Percentiles rank a stretch among this genome's conserved stretches.
Conservation (phyloP, 2,888 invertebrate species). For the Invenusta paracnida region DNA sequence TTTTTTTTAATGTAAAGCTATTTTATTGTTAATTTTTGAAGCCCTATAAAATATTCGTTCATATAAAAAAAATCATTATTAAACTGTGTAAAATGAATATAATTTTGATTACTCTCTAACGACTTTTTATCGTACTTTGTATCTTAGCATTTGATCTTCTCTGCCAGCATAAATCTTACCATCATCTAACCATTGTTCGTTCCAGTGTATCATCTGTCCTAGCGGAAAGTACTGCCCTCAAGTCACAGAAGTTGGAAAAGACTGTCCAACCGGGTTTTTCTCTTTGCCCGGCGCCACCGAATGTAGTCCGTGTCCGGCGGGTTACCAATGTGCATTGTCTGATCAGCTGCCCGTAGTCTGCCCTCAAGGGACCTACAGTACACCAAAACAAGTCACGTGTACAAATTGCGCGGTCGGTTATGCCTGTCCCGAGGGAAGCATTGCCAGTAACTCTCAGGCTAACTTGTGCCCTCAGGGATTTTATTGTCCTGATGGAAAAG, state of each 20-base stretch:
- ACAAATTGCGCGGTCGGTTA: constrained; percentile 50
- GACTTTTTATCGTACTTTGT: too few species aligned
- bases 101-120: too few species aligned
- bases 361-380: constrained; percentile 52
- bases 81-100: too few species aligned
- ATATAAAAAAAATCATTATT: too few species aligned
- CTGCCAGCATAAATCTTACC: not conserved
- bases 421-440: constrained; percentile 49
- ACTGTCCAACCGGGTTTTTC: constrained; percentile 52
- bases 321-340: constrained; percentile 52
- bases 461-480: constrained; percentile 53
- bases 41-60: too few species aligned
- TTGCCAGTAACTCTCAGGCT: constrained; percentile 49
- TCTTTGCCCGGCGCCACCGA: constrained; percentile 52
- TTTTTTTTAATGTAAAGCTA: too few species aligned
- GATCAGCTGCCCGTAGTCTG: constrained; percentile 50
- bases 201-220: constrained; percentile 43
- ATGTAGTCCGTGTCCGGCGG: constrained; percentile 53
- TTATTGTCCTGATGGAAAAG: constrained; percentile 52
- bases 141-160: not conserved
- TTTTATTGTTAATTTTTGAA: too few species aligned
- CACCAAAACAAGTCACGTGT: constrained; percentile 46
- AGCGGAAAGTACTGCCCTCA: constrained; percentile 39
- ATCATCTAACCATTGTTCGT: not conserved
- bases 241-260: constrained; percentile 47